Evolutionary conservation across 2,888 invertebrate genomes (phyloP).

Genomic region (Apamea epomidion): DNA sequence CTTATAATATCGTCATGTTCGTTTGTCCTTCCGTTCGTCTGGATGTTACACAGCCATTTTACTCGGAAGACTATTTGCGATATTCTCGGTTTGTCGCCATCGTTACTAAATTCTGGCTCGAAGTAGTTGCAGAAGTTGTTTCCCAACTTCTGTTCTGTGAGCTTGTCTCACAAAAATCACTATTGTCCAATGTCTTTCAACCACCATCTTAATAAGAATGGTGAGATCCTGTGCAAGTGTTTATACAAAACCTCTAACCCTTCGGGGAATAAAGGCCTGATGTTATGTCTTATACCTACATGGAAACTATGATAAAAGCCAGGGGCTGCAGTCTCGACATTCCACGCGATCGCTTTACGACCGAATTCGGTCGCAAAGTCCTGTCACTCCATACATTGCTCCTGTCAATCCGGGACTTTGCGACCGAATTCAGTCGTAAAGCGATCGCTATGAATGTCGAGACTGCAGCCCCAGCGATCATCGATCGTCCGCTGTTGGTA

Average conservation of each 20-base stretch:
- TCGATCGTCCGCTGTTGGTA: conserved; percentile 27
- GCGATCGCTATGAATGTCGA: too few species aligned
- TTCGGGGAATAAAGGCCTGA: background rate
- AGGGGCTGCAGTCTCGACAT: too few species aligned
- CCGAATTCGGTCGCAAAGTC: too few species aligned
- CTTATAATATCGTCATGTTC: background rate
- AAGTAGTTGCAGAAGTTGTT: background rate
- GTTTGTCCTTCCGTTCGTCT: background rate
- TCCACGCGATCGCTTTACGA: too few species aligned
- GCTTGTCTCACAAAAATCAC: background rate
- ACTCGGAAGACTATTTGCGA: background rate
- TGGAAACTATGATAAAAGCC: conserved; percentile 1
- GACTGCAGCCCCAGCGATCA: background rate
- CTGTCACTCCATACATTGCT: too few species aligned
- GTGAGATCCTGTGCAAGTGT: background rate
- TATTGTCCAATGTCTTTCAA: background rate
- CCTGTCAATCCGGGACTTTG: too few species aligned
- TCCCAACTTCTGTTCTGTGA: background rate
- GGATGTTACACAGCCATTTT: background rate
- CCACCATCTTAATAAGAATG: background rate
- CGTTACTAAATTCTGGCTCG: background rate
- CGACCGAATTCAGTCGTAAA: too few species aligned
- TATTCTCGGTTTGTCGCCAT: background rate
- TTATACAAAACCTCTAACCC: too few species aligned
- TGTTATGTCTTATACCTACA: background rate